phyloP scores from a whole-genome alignment of 2,888 invertebrate species.

The Hypomecis atomaria region DNA sequence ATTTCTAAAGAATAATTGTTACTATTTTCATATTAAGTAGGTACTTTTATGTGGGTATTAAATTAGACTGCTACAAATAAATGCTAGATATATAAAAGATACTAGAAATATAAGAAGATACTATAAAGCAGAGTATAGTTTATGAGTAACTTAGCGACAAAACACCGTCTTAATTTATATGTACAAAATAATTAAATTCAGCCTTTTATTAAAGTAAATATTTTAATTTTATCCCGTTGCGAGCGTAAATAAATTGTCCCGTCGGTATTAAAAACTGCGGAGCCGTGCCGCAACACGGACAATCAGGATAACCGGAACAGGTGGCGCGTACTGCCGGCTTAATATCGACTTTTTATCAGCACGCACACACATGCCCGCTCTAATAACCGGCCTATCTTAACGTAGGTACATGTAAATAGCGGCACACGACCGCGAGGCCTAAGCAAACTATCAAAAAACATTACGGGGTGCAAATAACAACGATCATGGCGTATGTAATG shows the following conservation, averaged over 20 bases:
- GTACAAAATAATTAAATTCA: slow-evolving; percentile 23
- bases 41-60: neutral
- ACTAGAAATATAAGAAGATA: no score
- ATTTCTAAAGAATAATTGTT: neutral
- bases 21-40: no score
- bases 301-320: slow-evolving; percentile 66
- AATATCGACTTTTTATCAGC: slow-evolving; percentile 65
- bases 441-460: slow-evolving; percentile 81
- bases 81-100: neutral
- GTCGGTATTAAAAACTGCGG: slow-evolving; percentile 56
- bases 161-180: slow-evolving; percentile 1
- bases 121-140: neutral
- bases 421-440: slow-evolving; percentile 59
- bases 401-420: slow-evolving; percentile 52
- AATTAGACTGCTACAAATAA: neutral
- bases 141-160: neutral
- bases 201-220: slow-evolving; percentile 29
- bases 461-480: slow-evolving; percentile 84
- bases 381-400: slow-evolving; percentile 52
- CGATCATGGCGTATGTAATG: slow-evolving; percentile 83
- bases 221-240: slow-evolving; percentile 33
- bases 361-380: slow-evolving; percentile 53
- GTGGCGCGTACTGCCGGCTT: slow-evolving; percentile 59
- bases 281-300: slow-evolving; percentile 57
- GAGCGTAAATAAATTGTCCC: slow-evolving; percentile 32